These are phyloP conservation scores for Ibidorhyncha struthersii DNA, from an alignment of 2,113 vertebrate genomes.

Conservation along the genomic window DNA sequence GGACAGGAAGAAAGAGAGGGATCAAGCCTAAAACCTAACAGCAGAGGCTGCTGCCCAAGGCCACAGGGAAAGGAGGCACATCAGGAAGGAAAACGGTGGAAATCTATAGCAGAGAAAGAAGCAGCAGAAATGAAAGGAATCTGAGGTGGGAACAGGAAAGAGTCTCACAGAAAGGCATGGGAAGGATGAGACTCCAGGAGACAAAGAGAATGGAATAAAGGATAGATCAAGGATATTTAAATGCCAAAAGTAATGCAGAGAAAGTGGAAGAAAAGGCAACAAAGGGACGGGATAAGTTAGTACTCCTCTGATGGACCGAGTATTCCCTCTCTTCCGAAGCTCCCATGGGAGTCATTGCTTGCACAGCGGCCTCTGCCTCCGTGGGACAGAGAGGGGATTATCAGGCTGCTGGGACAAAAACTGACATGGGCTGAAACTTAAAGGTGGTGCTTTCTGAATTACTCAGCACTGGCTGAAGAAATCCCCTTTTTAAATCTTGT, in stretches of 20 bases:
- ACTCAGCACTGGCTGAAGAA: background rate
- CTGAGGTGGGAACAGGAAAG: background rate
- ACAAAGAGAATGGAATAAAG: background rate
- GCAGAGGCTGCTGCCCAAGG: background rate
- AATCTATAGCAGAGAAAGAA: background rate
- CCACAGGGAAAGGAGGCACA: background rate
- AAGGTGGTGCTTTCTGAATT: background rate
- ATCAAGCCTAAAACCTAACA: background rate
- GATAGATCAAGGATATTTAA: background rate
- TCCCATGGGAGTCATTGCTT: background rate
- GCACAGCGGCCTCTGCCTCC: background rate
- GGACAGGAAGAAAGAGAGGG: background rate
- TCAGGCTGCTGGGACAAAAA: background rate
- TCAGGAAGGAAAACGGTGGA: background rate
- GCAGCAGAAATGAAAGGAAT: background rate
- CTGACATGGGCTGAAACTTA: background rate
- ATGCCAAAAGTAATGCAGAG: background rate
- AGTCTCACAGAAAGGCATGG: background rate
- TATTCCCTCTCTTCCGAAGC: background rate
- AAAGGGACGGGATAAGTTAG: background rate
- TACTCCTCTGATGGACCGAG: rapidly evolving
- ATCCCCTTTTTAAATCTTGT: background rate
- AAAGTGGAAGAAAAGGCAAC: background rate
- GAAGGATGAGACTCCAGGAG: background rate
- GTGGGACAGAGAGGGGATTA: background rate